These are phyloP conservation scores for Rhynchonycteris naso DNA, from an alignment of 2,797 vertebrate species.

Conservation along the genomic window DNA sequence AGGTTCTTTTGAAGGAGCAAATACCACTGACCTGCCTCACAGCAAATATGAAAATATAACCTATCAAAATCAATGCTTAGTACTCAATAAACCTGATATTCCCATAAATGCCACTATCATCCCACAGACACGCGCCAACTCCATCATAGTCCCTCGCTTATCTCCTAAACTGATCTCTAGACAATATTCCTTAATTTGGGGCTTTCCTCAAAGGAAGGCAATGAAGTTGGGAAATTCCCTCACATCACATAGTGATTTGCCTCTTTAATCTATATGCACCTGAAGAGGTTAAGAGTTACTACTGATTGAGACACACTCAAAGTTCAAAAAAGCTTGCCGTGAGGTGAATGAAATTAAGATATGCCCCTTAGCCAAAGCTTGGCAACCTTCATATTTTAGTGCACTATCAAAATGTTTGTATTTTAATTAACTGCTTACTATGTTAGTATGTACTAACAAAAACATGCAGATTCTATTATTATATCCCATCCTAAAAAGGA, in stretches of 20 bases:
- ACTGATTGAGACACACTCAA: background rate
- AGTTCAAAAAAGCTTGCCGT: constrained; percentile 49
- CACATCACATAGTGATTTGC: background rate
- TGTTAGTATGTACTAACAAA: constrained; percentile 33
- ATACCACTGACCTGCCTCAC: background rate
- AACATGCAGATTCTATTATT: background rate
- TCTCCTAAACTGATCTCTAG: background rate
- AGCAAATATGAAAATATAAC: background rate
- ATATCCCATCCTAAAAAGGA: background rate
- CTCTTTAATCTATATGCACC: background rate
- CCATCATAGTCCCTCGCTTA: background rate
- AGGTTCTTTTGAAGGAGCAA: constrained; percentile 21
- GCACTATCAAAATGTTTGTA: background rate
- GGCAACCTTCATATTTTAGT: background rate
- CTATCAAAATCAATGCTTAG: background rate
- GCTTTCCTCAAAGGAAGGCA: constrained; percentile 48
- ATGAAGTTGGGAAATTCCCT: constrained; percentile 45
- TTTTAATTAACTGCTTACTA: constrained; percentile 60
- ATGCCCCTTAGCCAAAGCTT: background rate
- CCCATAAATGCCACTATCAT: background rate
- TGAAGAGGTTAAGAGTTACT: constrained; percentile 13
- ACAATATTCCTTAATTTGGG: background rate
- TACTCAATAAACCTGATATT: background rate
- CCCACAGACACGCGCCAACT: background rate
- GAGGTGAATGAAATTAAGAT: background rate